phyloP scores from a whole-genome alignment of 2,797 vertebrate species.

The Sebastolobus altivelis region DNA sequence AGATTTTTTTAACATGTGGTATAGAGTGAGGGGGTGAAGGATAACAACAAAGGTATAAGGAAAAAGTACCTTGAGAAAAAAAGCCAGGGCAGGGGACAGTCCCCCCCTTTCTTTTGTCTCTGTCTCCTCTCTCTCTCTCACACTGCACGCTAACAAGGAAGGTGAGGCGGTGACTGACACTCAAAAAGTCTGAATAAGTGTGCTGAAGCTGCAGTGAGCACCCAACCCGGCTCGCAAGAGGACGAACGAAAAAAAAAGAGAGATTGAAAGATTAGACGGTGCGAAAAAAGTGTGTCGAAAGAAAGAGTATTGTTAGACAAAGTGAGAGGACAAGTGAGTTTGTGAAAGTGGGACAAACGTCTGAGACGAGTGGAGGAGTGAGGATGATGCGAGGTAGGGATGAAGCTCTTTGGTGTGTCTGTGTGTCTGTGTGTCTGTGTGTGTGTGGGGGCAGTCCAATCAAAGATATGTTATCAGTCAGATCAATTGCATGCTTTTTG shows the following conservation, averaged over 20 bases:
- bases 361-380: conserved; percentile 78
- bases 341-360: conserved; percentile 81
- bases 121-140: conserved; percentile 37
- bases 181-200: conserved; percentile 69
- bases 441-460: conserved; percentile 42
- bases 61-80: conserved; percentile 77
- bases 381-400: conserved; percentile 89
- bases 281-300: conserved; percentile 31
- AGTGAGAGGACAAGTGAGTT: conserved; percentile 64
- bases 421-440: conserved; percentile 34
- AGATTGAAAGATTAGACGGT: conserved; percentile 34
- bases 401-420: conserved; percentile 55
- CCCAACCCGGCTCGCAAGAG: conserved; percentile 36
- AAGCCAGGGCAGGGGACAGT: conserved; percentile 67
- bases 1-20: conserved; percentile 31
- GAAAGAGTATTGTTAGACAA: conserved; percentile 32
- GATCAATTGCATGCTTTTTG: conserved; percentile 20
- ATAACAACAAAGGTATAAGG: conserved; percentile 70
- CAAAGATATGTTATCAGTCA: conserved; percentile 40
- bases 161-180: conserved; percentile 73
- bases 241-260: conserved; percentile 48
- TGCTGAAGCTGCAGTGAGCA: conserved; percentile 63
- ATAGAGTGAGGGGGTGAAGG: conserved; percentile 69
- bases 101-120: conserved; percentile 63
- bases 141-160: conserved; percentile 48